Evolutionary conservation across 2,113 vertebrate species (phyloP), one percentile per base, ranked within the genome.

Genomic region (Paradoxurus hermaphroditus): DNA sequence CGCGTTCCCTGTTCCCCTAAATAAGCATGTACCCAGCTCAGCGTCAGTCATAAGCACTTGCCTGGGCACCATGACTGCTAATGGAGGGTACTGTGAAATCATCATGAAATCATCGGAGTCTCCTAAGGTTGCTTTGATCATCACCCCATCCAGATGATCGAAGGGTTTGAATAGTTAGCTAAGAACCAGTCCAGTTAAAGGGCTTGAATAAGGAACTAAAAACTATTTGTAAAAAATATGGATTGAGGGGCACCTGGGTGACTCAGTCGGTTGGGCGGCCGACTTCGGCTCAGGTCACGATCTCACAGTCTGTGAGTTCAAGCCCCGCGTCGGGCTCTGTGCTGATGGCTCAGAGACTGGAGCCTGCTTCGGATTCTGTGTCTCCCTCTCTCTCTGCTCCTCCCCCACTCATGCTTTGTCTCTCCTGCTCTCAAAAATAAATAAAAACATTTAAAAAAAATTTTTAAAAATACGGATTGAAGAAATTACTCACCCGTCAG

Each of bases 401-500:
- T n/a, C n/a, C n/a, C n/a, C n/a, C n/a, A n/a, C n/a, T n/a, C n/a
- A n/a, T n/a, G n/a, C n/a, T n/a, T n/a, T n/a, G n/a, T n/a, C n/a
- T n/a, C n/a, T n/a, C n/a, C n/a, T n/a, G n/a, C n/a, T n/a, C n/a
- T n/a, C n/a, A n/a, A n/a, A n/a, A n/a, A n/a, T n/a, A n/a, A n/a
- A n/a, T n/a, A n/a, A n/a, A n/a, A n/a, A n/a, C n/a, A n/a, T n/a
- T n/a, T n/a, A n/a, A n/a, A n/a, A n/a, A n/a, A n/a, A n/a, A n/a
- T n/a, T n/a, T n/a, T n/a, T n/a, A 11, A 98, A 95, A 97, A 97
- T 97, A 63, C 90, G 94, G 90, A 97, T 96, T 96, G 95, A 98
- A 16, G 97, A 73, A 73, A 77, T 86, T 0, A 97, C 98, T 99
- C 75, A 99, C 99, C 99, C 0, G 98, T 99, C 44, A 99, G 91